phyloP scores from a whole-genome alignment of 2,113 vertebrate species.

The Mesitornis unicolor region DNA sequence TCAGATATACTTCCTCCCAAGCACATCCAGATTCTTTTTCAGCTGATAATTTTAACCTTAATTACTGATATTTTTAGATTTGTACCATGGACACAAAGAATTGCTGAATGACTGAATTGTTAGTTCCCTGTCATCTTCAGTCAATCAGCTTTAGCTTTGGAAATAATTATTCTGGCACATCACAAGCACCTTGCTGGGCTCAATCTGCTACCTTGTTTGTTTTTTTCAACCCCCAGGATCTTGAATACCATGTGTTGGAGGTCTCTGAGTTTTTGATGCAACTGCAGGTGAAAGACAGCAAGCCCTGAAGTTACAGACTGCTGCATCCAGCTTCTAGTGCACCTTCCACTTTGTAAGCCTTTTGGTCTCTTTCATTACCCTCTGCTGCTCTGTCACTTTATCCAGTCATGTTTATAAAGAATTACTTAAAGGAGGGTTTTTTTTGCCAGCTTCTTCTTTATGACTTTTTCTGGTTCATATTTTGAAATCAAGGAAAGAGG shows the following conservation, averaged over 20 bases:
- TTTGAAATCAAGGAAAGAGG: not conserved
- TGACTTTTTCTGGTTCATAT: not conserved
- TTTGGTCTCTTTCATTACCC: not conserved
- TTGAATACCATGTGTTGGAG: not conserved
- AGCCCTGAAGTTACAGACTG: not conserved
- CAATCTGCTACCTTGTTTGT: too few species aligned
- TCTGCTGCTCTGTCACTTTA: not conserved
- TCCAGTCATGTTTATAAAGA: not conserved
- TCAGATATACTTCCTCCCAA: not conserved
- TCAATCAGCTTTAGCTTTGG: not conserved
- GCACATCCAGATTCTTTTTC: not conserved
- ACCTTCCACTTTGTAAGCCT: not conserved
- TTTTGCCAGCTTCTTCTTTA: not conserved
- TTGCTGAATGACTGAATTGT: not conserved
- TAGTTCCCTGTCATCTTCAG: not conserved
- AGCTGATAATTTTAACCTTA: not conserved
- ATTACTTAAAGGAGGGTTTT: not conserved
- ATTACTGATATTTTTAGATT: not conserved
- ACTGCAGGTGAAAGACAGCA: not conserved
- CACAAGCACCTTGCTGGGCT: not conserved
- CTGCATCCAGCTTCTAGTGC: not conserved
- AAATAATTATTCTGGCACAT: not conserved
- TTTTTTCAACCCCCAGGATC: not conserved
- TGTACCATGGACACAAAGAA: not conserved
- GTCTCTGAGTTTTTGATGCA: not conserved